phyloP scores from a whole-genome alignment of 2,797 vertebrate genomes.

The Schizothorax lantsangensis region DNA sequence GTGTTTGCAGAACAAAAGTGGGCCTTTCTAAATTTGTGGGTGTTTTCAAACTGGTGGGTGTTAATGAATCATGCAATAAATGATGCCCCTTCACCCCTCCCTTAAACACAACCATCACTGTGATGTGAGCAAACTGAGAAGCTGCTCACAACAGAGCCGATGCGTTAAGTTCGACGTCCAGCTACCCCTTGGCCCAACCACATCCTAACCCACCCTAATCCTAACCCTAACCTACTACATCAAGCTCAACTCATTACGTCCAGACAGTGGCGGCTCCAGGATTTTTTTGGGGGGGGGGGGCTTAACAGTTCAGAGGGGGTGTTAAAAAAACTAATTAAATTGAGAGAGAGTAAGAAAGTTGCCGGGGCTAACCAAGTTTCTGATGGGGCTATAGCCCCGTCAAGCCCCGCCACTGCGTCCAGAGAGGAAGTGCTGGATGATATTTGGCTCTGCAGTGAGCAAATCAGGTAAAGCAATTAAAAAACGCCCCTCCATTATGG shows the following conservation, averaged over 20 bases:
- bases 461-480: neutral
- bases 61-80: neutral
- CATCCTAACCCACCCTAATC: neutral
- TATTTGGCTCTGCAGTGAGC: neutral
- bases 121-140: neutral
- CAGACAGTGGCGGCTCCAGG: too few relatives aligned
- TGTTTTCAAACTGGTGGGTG: neutral
- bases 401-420: too few relatives aligned
- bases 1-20: neutral
- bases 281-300: too few relatives aligned
- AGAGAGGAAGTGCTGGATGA: neutral
- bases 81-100: neutral
- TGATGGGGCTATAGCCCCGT: too few relatives aligned
- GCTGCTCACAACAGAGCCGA: neutral
- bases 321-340: too few relatives aligned
- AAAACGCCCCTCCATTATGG: neutral
- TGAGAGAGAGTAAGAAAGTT: too few relatives aligned
- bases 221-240: neutral
- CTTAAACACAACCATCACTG: neutral
- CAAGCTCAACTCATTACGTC: neutral
- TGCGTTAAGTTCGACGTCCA: neutral
- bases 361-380: too few relatives aligned
- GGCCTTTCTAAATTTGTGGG: neutral
- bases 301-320: too few relatives aligned
- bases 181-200: neutral